These are phyloP conservation scores for Natrix natrix DNA, from an alignment of 2,797 vertebrate genomes.

Conservation along the genomic window DNA sequence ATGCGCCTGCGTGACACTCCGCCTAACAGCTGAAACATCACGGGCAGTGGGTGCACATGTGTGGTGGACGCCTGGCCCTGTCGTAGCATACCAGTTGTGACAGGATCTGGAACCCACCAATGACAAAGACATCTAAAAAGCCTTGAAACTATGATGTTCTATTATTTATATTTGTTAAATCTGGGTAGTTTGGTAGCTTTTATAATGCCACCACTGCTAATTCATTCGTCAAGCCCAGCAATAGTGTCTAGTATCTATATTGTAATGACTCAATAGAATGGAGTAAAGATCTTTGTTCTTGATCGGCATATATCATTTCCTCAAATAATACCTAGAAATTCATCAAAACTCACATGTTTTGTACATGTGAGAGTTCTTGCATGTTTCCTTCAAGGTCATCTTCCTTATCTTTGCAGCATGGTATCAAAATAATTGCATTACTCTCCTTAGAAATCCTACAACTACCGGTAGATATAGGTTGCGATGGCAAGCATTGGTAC, in stretches of 20 bases:
- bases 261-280: background rate
- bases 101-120: no score
- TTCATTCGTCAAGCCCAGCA: background rate
- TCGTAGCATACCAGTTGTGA: no score
- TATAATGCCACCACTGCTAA: background rate
- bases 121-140: background rate
- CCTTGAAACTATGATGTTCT: background rate
- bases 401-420: background rate
- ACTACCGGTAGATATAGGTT: background rate
- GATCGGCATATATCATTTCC: constrained; percentile 3
- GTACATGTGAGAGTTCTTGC: background rate
- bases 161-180: background rate
- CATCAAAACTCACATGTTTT: background rate
- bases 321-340: constrained; percentile 1
- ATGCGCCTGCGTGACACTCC: no score
- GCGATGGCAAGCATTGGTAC: background rate
- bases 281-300: constrained; percentile 16
- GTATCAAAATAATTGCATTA: background rate
- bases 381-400: background rate
- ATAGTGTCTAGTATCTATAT: background rate
- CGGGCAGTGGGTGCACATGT: no score
- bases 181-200: background rate
- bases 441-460: background rate
- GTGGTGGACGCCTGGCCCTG: no score
- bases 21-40: no score